Base-by-base conservation (phyloP, 2,888 invertebrate species). In the Strigamia transsilvanica region DNA sequence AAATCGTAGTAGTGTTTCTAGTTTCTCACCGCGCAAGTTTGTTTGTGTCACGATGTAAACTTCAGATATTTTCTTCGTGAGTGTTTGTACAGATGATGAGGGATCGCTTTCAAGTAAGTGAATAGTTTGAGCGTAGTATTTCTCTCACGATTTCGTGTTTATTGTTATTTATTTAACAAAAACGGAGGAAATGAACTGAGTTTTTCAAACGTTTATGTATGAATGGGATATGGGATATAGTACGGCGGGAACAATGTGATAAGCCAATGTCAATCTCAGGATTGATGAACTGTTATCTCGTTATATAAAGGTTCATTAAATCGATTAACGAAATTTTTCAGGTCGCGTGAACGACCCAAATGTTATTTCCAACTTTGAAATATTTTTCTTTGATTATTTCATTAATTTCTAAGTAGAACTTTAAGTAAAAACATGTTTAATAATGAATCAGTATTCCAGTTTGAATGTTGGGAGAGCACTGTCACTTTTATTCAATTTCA, bases 281-380 rank as follows among this genome's bases (percentile, higher is more conserved):
- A 38, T 38, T 6, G 38, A 10, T 38, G 38, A 38, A 38, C 38
- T 9, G 38, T 38, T 38, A 6, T 38, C 10, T 6, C 6, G 38
- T 38, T 38, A n/a, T 15, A n/a, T 46, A 13, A 51, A 51, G 51
- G 51, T 51, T 51, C 15, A 18, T 18, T 51, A 51, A 51, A 51
- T 51, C 18, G 51, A 51, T 18, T 18, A 13, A 13, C 10, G 51
- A 51, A 18, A 38, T 9, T 38, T 51, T 18, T 51, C 51, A 51
- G 51, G 51, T 18, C 51, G 51, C 51, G 51, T 51, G 51, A 51
- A 51, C 51, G 51, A 51, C 51, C 51, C 51, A 51, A 15, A 51
- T 15, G 10, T 51, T 51, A 6, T 0, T 51, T 51, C 18, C 51
- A 51, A 51, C 3, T 51, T 51, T 6, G 15, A 13, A 12, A 46